Evolutionary conservation across 2,797 vertebrate species (phyloP).

Genomic region (Liparis tanakae): DNA sequence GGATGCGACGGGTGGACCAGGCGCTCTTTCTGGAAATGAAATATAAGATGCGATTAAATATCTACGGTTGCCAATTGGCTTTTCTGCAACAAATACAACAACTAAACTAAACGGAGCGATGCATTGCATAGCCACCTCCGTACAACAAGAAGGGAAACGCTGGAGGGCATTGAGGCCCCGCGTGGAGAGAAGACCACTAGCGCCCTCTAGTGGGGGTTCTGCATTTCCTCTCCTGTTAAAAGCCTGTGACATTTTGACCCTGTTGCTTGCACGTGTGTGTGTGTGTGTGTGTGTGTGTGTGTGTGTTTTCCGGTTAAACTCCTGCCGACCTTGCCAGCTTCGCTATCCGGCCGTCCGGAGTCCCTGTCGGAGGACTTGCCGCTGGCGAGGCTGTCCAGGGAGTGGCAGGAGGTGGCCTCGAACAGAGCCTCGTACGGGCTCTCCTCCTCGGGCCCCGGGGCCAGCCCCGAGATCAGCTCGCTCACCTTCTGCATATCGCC

Average conservation of each 20-base stretch:
- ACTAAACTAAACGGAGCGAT: background rate
- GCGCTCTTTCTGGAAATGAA: constrained; percentile 86
- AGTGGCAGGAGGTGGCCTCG: constrained; percentile 95
- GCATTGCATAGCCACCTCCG: background rate
- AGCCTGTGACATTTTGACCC: background rate
- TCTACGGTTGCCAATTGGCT: background rate
- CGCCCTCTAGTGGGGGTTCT: constrained; percentile 79
- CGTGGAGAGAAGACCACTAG: constrained; percentile 44
- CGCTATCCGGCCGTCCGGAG: constrained; percentile 86
- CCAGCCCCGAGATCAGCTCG: constrained; percentile 87
- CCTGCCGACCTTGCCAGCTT: constrained; percentile 80
- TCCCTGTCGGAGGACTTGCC: constrained; percentile 94
- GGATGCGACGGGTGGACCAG: constrained; percentile 85
- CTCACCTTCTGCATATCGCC: constrained; percentile 88
- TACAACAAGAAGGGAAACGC: background rate
- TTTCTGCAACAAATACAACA: background rate
- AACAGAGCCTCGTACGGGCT: constrained; percentile 94
- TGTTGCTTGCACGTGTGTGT: background rate
- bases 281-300: background rate
- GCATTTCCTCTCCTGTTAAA: constrained; percentile 14
- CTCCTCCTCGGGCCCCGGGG: constrained; percentile 86
- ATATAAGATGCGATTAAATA: constrained; percentile 1
- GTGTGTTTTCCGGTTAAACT: background rate
- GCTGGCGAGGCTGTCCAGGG: constrained; percentile 93
- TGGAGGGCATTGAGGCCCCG: background rate